Conservation (phyloP, 2,888 invertebrate species). For the Drosophila prostipennis region DNA sequence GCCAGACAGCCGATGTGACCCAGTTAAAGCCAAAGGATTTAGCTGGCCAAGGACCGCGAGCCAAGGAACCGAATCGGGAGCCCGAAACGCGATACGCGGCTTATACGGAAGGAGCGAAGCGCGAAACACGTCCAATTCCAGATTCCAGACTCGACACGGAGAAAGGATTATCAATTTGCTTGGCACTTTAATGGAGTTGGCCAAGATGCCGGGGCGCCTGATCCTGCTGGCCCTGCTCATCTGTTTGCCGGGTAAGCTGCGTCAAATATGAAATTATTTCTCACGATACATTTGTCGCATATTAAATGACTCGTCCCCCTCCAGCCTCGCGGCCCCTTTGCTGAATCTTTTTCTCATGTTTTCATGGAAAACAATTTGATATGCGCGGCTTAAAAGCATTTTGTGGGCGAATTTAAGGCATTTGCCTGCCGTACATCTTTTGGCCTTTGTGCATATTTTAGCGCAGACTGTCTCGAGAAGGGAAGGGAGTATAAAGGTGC, state of each 20-base stretch:
- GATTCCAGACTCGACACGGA: conserved; percentile 34
- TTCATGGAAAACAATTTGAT: conserved; percentile 52
- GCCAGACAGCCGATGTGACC: conserved; percentile 66
- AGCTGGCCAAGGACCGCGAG: conserved; percentile 40
- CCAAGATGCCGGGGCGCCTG: conserved; percentile 58
- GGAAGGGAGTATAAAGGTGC: conserved; percentile 1
- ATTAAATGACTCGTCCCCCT: conserved; percentile 45
- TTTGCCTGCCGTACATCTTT: conserved; percentile 24
- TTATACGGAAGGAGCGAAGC: conserved; percentile 5
- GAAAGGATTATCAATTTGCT: conserved; percentile 72
- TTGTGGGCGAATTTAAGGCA: conserved; percentile 39
- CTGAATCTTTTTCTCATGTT: conserved; percentile 29
- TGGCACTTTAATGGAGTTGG: conserved; percentile 61
- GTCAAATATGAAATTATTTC: conserved; percentile 49
- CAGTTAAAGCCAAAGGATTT: conserved; percentile 62
- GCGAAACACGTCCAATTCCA: conserved; percentile 19
- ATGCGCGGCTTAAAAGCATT: conserved; percentile 50
- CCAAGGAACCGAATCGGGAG: conserved; percentile 36
- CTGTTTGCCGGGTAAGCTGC: conserved; percentile 68
- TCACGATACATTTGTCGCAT: conserved; percentile 58
- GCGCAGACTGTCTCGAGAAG: conserved; percentile 20
- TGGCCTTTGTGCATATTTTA: conserved; percentile 43
- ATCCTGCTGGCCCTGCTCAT: conserved; percentile 43
- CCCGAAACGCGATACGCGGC: conserved; percentile 7
- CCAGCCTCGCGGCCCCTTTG: neutral